phyloP scores from a whole-genome alignment of 2,113 vertebrate genomes.

The Oreochromis tanganicae region DNA sequence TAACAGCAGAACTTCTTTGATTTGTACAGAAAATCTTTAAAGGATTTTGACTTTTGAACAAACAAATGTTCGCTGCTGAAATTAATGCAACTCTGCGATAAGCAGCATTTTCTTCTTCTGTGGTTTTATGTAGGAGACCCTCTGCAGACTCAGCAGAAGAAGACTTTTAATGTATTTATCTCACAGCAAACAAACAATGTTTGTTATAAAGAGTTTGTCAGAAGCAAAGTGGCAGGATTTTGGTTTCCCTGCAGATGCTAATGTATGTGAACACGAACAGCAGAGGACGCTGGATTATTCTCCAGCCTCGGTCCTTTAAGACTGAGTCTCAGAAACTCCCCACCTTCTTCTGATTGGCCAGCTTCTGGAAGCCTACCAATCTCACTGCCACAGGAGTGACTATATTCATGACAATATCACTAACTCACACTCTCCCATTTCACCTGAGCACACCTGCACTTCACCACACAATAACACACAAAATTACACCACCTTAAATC shows the following conservation, averaged over 20 bases:
- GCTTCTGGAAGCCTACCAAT: not conserved
- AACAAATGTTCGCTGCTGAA: not conserved
- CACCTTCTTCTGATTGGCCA: not conserved
- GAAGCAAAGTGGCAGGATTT: not conserved
- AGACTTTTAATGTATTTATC: not conserved
- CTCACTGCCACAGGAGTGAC: not conserved
- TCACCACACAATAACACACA: not conserved
- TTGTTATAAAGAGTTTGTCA: not conserved
- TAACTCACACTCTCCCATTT: not conserved
- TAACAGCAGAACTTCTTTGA: not conserved
- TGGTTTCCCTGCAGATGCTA: not conserved
- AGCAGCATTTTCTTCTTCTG: not conserved
- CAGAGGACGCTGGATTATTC: not conserved
- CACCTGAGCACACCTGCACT: not conserved
- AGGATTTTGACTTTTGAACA: not conserved
- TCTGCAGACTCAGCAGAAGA: not conserved
- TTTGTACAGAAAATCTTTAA: not conserved
- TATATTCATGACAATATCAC: not conserved
- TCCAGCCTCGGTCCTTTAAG: not conserved
- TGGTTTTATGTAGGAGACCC: not conserved
- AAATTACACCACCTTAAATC: rapidly evolving
- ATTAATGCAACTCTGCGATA: not conserved
- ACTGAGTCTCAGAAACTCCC: not conserved
- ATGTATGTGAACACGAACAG: rapidly evolving
- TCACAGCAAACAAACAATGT: not conserved